Base-by-base conservation (phyloP, 2,113 vertebrate genomes). In the Forbesichthys papilliferus region DNA sequence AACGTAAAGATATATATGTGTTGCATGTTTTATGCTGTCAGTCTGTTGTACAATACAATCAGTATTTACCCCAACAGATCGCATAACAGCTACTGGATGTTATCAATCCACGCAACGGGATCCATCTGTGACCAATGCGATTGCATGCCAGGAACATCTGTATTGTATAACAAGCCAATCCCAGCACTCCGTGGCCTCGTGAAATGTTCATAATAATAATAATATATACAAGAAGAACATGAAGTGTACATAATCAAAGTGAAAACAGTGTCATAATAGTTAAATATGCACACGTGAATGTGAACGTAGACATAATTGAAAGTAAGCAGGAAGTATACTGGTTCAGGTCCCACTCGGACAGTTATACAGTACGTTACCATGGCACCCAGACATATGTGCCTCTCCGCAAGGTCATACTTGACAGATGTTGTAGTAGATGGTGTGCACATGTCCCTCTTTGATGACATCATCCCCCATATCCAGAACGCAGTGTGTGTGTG, bases 381-480 rank as follows among this genome's bases (percentile, higher is more conserved):
- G 36, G 36, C 49, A 51, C 9, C 4, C 4, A 51, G 8, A 51
- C 49, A 10, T 8, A 51, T 11, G 9, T 51, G 3, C 10, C 49
- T 11, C 49, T 51, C 49, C 49, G 3, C 49, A 51, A 12, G 14
- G 1, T 92, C 75, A 93, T 57, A 93, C 94, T 86, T 94, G 94
- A 10, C 94, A 95, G 86, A 95, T 92, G 87, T 93, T 95, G 11
- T 94, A 95, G 47, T 93, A 94, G 58, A 91, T 86, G 5, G 89
- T 93, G 11, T 91, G 90, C 1, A 83, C 84, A 0, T 88, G 86
- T 11, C 79, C 70, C 8, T 92, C 89, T 0, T 78, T 57, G 11
- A 82, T 47, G 0, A 72, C 77, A 33, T 94, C 92, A 5, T 88
- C 89, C 1, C 68, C 68, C 55, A 85, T 68, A 12, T 92, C 92